A percentile compares a stretch with the other conserved stretches of the same genome.
These are phyloP conservation scores for Ostrea edulis DNA, from an alignment of 1,140 invertebrate species.

Conservation along the genomic window DNA sequence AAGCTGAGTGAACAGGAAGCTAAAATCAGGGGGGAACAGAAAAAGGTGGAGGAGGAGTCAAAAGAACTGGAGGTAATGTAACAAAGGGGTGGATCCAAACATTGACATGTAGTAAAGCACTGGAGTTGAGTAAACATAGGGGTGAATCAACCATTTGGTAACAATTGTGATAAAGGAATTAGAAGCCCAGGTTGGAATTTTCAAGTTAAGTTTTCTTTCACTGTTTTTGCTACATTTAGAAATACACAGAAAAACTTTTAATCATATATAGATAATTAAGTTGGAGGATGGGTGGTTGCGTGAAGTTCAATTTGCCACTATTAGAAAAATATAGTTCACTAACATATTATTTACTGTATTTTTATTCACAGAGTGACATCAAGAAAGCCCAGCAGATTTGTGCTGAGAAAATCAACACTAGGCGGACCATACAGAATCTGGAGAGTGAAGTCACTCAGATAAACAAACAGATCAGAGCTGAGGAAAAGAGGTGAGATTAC, in stretches of 20 bases:
- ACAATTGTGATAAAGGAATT: neutral
- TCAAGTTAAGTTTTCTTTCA: too few species aligned
- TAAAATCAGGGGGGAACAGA: conserved; percentile 66
- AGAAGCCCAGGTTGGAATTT: neutral
- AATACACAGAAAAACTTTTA: neutral
- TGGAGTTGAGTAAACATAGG: neutral
- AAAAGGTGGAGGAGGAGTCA: conserved; percentile 59
- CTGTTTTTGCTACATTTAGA: neutral
- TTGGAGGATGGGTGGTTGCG: too few species aligned
- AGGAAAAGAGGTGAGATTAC: conserved; percentile 71
- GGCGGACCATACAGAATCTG: conserved; percentile 67
- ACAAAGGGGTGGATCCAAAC: neutral
- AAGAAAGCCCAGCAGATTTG: conserved; percentile 70
- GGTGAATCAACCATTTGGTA: neutral
- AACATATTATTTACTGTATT: neutral
- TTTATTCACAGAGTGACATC: conserved; percentile 61
- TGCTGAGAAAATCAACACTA: conserved; percentile 70
- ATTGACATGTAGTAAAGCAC: neutral
- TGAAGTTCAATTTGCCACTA: neutral
- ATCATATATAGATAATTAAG: too few species aligned
- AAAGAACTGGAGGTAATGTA: conserved; percentile 68
- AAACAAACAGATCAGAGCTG: conserved; percentile 69
- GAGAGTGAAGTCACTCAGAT: conserved; percentile 76
- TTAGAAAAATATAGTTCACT: neutral
- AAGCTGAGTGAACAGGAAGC: conserved; percentile 75